Evolutionary conservation across 2,888 invertebrate genomes (phyloP).

Genomic region (Orthosia incerta): DNA sequence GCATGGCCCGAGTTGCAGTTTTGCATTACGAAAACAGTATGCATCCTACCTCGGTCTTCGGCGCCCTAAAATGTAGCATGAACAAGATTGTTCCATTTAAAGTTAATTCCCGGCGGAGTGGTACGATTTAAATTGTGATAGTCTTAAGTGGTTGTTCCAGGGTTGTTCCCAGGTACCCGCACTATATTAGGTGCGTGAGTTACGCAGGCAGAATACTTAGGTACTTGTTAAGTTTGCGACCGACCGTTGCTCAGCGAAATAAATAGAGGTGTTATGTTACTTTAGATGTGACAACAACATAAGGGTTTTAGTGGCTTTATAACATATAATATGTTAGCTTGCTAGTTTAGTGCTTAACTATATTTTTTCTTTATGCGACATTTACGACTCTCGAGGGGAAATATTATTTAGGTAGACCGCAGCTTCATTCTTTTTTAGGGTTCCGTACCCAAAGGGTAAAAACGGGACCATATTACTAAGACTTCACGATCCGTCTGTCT

Average conservation of each 20-base stretch:
- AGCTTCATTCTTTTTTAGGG: slow-evolving; percentile 15
- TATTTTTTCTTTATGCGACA: slow-evolving; percentile 54
- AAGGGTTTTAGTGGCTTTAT: slow-evolving; percentile 32
- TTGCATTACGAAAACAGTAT: slow-evolving; percentile 77
- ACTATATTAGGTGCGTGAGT: slow-evolving; percentile 52
- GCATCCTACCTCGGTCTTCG: slow-evolving; percentile 60
- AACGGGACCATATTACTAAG: too few relatives aligned
- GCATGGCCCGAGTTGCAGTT: slow-evolving; percentile 73
- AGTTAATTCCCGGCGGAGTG: slow-evolving; percentile 50
- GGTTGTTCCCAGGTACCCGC: slow-evolving; percentile 16
- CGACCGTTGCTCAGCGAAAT: slow-evolving; percentile 30
- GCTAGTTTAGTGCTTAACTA: slow-evolving; percentile 29
- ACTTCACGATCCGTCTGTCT: too few relatives aligned
- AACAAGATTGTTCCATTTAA: slow-evolving; percentile 64
- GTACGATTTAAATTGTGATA: slow-evolving; percentile 59
- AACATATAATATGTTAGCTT: slow-evolving; percentile 37
- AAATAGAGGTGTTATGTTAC: slow-evolving; percentile 56
- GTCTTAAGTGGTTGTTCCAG: slow-evolving; percentile 47
- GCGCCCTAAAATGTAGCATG: slow-evolving; percentile 70
- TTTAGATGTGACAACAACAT: slow-evolving; percentile 42
- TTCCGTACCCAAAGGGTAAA: too few relatives aligned
- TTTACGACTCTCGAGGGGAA: slow-evolving; percentile 42
- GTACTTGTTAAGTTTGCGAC: slow-evolving; percentile 36
- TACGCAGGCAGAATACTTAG: slow-evolving; percentile 37
- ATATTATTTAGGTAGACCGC: slow-evolving; percentile 24